Evolutionary conservation across 2,888 invertebrate species (phyloP).

Genomic region (Agapostemon virescens): DNA sequence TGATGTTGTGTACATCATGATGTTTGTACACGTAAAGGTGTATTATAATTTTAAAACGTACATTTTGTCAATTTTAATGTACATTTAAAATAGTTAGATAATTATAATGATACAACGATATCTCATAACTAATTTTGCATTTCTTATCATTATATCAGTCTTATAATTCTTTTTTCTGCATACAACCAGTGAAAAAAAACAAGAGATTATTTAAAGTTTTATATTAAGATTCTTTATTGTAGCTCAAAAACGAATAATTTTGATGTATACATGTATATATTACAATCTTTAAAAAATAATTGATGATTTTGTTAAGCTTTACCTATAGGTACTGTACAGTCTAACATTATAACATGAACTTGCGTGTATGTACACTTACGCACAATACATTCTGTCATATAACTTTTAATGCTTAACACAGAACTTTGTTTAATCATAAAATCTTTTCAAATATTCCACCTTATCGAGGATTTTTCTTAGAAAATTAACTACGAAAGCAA

Average conservation of each 20-base stretch:
- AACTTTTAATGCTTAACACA: constrained; percentile 12
- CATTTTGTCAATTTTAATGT: not conserved
- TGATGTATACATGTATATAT: constrained; percentile 50
- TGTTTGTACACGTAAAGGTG: too few relatives aligned
- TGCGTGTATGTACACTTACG: constrained; percentile 59
- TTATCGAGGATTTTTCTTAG: constrained; percentile 6
- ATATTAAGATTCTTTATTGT: constrained; percentile 32
- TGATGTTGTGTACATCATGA: too few relatives aligned
- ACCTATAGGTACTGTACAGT: constrained; percentile 35
- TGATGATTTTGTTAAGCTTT: constrained; percentile 37
- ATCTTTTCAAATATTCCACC: constrained; percentile 5
- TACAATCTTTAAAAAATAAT: constrained; percentile 56
- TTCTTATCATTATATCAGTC: not conserved
- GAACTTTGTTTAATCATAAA: constrained; percentile 25
- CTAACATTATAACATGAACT: constrained; percentile 46
- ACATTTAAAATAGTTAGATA: not conserved
- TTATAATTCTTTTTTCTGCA: not conserved
- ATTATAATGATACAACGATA: not conserved
- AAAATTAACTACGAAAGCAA: constrained; percentile 23
- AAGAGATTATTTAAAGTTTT: not conserved
- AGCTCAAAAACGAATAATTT: constrained; percentile 21
- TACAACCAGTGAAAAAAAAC: not conserved
- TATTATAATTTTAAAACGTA: too few relatives aligned
- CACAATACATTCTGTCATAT: constrained; percentile 18
- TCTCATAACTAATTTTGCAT: not conserved